Evolutionary conservation across 30 jellyfish, hydroid and myxozoan species (phyloP), one percentile per base, ranked within the genome.

Genomic region (Catostylus mosaicus): DNA sequence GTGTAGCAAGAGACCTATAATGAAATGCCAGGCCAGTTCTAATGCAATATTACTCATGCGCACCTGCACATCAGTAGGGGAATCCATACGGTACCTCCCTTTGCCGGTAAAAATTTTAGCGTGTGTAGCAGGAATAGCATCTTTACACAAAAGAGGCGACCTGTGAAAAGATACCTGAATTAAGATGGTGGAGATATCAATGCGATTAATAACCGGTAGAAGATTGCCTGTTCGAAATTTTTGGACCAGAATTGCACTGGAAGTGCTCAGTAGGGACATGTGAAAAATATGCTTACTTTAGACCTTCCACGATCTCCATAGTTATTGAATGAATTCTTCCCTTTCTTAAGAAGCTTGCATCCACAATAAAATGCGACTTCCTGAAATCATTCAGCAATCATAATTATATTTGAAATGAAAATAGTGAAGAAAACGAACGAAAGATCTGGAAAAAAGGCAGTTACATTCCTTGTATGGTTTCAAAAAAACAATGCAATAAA

Each of bases 291-390:
- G 3, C 35, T 20, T 27, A 20, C 37, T 35, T 61, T 61, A 61
- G 20, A 61, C n/a, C n/a, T 61, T 27, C 7, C 33, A 40, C 14
- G 14, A 5, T 14, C 14, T 40, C 11, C 11, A 40, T 40, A 20
- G n/a, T 35, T 48, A 24, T 71, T 34, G 59, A 35, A 71, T 35
- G 40, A 22, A 43, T 30, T 35, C n/a, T 45, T 71, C 29, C 52
- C 47, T 62, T 71, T 71, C 38, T 43, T 71, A 14, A 71, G 12
- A 48, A 71, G 36, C 16, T 67, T 71, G 50, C 83, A 71, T 5
- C 68, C 83, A 43, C 83, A 71, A 48, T 71, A 71, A 67, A 71
- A 71, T 24, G 83, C 83, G 37, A 71, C 18, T 3, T 34, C 56
- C 83, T 71, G 23, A 5, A 27, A 48, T 31, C 3, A 22, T 34